Conservation (phyloP, 2,888 invertebrate genomes). For the Zaprionus lineosus region DNA sequence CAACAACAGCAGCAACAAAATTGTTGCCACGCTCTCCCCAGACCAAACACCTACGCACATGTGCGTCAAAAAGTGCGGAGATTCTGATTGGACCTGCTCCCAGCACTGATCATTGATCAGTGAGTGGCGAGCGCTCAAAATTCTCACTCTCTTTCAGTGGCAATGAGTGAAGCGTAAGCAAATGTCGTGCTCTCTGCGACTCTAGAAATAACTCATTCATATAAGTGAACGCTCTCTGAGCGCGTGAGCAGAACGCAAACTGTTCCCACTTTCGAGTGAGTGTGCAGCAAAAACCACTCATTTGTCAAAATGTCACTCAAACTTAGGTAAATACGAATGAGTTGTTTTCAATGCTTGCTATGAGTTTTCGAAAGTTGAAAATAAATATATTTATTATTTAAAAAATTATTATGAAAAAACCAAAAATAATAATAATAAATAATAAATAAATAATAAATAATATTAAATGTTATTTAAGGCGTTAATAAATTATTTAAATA, state of each 20-base stretch:
- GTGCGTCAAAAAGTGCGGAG: not conserved
- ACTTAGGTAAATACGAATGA: too few species aligned
- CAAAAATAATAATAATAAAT: too few species aligned
- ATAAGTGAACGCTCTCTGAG: not conserved
- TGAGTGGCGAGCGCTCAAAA: conserved; percentile 1
- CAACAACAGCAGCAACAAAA: not conserved
- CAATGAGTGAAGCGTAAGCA: conserved; percentile 15
- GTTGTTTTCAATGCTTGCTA: not conserved
- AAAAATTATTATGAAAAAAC: too few species aligned
- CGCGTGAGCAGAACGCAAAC: not conserved
- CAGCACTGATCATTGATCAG: conserved; percentile 28
- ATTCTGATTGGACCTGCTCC: conserved; percentile 15
- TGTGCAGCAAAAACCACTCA: too few species aligned
- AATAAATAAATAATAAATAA: too few species aligned
- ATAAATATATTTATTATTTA: too few species aligned
- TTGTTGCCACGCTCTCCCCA: not conserved
- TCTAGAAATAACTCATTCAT: conserved; percentile 17
- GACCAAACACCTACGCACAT: conserved; percentile 43
- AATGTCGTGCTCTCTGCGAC: not conserved
- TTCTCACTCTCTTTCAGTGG: not conserved
- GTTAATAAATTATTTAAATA: too few species aligned
- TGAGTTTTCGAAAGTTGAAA: too few species aligned
- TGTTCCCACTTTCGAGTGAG: conserved; percentile 40
- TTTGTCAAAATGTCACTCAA: not conserved
- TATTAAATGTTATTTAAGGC: too few species aligned